Base-by-base conservation (phyloP, 2,888 invertebrate species). In the Phlogophora meticulosa region DNA sequence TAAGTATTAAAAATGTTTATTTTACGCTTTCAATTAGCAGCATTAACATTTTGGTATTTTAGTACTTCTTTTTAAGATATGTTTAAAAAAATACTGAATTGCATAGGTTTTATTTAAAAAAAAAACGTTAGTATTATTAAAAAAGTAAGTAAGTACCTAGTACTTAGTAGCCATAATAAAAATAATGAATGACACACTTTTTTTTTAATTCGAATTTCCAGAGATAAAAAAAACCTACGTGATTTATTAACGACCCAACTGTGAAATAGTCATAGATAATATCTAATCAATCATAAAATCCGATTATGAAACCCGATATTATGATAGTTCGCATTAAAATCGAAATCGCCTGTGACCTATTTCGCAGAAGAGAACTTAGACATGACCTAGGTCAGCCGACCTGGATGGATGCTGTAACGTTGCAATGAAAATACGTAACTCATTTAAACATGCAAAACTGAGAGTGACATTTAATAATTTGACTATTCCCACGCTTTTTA, bases 311-410 rank as follows among this genome's bases (percentile, higher is more conserved):
- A n/a, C 34, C 7, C 1, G n/a, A 42, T 55, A 20, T 15, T 43
- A 22, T 7, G 20, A 40, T 36, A 52, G 52, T 42, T 28, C 7
- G 28, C 17, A 45, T 60, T 73, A 61, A 74, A 76, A 67, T 78
- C 55, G 67, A 69, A 72, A 60, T 61, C 69, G 80, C 80, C 85
- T 76, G 70, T 91, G 93, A 92, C 93, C 92, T 88, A 91, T 85
- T 89, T 92, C 78, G 68, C 68, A 81, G 86, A 84, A 89, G 91
- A 86, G 90, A 88, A 82, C 85, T 84, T 83, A 87, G 82, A 79
- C 78, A 80, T 88, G 92, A 92, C 90, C 93, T 92, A 91, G 92
- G 90, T 93, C 91, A 86, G 32, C 22, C 45, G 43, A 58, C 61
- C 42, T 56, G 63, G 57, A 64, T 72, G 40, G 53, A 42, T 70